Percentiles rank a stretch among this genome's conserved stretches.
These are phyloP conservation scores for Labeo catla DNA, from an alignment of 2,113 vertebrate genomes.

Conservation along the genomic window DNA sequence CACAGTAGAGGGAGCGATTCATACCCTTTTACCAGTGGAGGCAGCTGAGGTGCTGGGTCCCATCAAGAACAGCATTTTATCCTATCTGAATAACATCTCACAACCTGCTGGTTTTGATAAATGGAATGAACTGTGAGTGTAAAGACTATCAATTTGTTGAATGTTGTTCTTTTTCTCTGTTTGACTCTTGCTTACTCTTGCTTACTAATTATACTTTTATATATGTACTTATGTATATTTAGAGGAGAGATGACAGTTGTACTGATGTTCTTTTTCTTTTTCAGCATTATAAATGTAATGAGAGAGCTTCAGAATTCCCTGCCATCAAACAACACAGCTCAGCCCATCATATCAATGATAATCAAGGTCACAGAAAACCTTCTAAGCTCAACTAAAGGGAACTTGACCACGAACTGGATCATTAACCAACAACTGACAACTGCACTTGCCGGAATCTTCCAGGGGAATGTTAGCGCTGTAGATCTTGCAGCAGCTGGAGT, in stretches of 20 bases:
- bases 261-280: constrained; percentile 47
- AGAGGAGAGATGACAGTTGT: no score
- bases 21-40: constrained; percentile 50
- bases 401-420: constrained; percentile 62
- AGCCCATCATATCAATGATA: constrained; percentile 60
- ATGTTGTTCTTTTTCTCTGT: neutral
- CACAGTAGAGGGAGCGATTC: constrained; percentile 56
- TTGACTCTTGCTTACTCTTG: neutral
- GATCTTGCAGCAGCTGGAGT: constrained; percentile 48
- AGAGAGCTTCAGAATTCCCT: constrained; percentile 63
- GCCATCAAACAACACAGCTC: constrained; percentile 60
- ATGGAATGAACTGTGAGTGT: constrained; percentile 75
- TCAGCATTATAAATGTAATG: constrained; percentile 70
- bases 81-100: constrained; percentile 66
- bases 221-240: neutral
- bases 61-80: constrained; percentile 51
- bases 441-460: constrained; percentile 60
- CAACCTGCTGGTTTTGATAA: constrained; percentile 53
- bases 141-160: neutral
- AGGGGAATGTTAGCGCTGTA: constrained; percentile 60
- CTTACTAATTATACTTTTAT: neutral
- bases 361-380: constrained; percentile 64
- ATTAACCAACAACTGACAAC: constrained; percentile 59
- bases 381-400: constrained; percentile 66
- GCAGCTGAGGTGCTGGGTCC: constrained; percentile 57